phyloP scores from a whole-genome alignment of 2,113 vertebrate genomes.

The Lipotes vexillifer region DNA sequence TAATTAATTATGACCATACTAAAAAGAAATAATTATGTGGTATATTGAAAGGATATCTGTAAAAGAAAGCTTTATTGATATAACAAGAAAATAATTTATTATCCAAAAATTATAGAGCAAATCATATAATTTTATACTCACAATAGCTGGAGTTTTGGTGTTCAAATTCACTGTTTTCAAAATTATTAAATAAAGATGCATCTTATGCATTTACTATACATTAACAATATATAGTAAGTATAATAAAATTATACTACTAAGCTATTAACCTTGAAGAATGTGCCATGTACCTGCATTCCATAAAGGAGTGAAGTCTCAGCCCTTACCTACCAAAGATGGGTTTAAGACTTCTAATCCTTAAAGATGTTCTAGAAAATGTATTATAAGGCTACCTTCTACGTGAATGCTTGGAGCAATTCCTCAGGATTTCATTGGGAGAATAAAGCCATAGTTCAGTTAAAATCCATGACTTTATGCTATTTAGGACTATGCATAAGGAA shows the following conservation, averaged over 20 bases:
- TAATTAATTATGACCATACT: background rate
- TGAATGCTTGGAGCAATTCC: background rate
- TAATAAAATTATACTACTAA: slow-evolving; percentile 14
- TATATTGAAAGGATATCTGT: background rate
- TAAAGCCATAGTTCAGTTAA: background rate
- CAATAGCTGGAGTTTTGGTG: background rate
- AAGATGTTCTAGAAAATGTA: background rate
- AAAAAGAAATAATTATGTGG: background rate
- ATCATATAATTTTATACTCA: background rate
- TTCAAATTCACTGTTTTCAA: background rate
- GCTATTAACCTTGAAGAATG: background rate
- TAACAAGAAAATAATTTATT: background rate
- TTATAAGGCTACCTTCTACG: background rate
- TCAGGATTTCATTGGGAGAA: background rate
- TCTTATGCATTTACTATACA: background rate
- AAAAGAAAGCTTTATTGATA: background rate
- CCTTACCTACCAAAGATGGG: background rate
- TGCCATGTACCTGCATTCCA: background rate
- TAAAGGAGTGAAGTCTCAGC: background rate
- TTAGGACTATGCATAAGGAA: background rate
- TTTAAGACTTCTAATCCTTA: background rate
- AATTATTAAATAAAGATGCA: background rate
- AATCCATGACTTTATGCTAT: background rate
- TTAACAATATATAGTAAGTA: background rate
- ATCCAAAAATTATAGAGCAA: background rate